Evolutionary conservation across 35 echinoderm and acorn worm genomes (phyloP).

Genomic region (Patiria miniata): DNA sequence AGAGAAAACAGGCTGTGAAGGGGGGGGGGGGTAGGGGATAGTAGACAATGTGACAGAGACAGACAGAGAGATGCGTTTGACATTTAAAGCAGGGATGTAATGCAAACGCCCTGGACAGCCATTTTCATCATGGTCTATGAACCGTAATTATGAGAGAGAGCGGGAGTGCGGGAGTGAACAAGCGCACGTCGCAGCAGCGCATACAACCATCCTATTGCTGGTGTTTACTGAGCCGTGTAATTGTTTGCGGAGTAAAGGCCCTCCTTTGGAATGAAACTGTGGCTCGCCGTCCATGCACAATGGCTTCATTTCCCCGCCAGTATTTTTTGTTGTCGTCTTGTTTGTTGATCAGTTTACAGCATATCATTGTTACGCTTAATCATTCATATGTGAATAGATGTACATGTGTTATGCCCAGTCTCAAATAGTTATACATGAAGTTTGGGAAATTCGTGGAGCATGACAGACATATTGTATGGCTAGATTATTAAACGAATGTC

Average conservation of each 20-base stretch:
- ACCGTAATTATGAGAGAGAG: not conserved
- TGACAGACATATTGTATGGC: too few species aligned
- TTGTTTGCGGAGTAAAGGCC: constrained; percentile 4
- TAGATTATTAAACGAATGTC: too few species aligned
- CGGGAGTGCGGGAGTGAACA: not conserved
- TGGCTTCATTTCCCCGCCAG: too few species aligned
- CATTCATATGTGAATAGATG: too few species aligned
- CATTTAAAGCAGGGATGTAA: constrained; percentile 9
- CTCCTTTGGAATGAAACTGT: not conserved
- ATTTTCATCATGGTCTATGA: constrained; percentile 21
- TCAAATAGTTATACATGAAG: too few species aligned
- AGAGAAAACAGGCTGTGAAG: not conserved
- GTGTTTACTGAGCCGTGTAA: constrained; percentile 14
- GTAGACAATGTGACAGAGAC: not conserved
- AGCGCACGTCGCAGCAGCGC: not conserved
- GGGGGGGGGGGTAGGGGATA: not conserved
- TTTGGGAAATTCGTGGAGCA: too few species aligned
- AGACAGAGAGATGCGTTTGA: not conserved
- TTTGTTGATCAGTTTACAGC: too few species aligned
- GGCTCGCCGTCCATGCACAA: not conserved
- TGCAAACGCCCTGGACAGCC: not conserved
- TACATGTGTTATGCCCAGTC: too few species aligned
- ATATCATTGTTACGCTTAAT: too few species aligned
- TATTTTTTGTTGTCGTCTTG: too few species aligned
- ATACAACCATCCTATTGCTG: not conserved